A percentile compares a stretch with the other conserved stretches of the same genome.
phyloP scores from a whole-genome alignment of 2,113 vertebrate genomes.

The Hymenochirus boettgeri region DNA sequence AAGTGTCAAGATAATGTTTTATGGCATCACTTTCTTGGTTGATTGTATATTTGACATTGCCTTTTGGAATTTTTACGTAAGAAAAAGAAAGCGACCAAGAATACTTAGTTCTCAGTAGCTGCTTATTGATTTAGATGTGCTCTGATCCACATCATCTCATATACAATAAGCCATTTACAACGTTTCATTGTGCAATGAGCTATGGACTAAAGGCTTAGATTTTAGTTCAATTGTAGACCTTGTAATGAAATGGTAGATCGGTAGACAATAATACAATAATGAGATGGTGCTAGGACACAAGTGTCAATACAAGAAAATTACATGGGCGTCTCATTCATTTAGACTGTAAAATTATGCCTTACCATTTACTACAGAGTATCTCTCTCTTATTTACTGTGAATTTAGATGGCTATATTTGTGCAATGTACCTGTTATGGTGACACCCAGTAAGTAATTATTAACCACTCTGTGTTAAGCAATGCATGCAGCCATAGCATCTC shows the following conservation, averaged over 20 bases:
- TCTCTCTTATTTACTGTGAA: constrained; percentile 7
- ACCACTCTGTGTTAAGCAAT: too few species aligned
- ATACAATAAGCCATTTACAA: constrained; percentile 65
- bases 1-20: constrained; percentile 37
- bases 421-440: too few species aligned
- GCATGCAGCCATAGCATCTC: too few species aligned
- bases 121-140: constrained; percentile 60
- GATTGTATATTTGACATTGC: constrained; percentile 43
- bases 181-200: constrained; percentile 58
- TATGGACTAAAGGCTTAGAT: constrained; percentile 59
- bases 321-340: constrained; percentile 57
- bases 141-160: constrained; percentile 65
- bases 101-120: constrained; percentile 50
- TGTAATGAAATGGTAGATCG: constrained; percentile 75
- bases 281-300: constrained; percentile 66
- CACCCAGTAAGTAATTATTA: too few species aligned
- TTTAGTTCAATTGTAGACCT: constrained; percentile 53
- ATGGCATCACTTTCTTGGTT: constrained; percentile 22
- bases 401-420: too few species aligned
- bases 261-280: constrained; percentile 72
- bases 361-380: constrained; percentile 13
- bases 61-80: constrained; percentile 44
- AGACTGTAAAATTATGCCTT: neutral
- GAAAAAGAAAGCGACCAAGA: constrained; percentile 47
- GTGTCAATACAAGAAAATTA: constrained; percentile 73